Conservation (phyloP, 1,140 invertebrate genomes). For the Drosophila suzukii region DNA sequence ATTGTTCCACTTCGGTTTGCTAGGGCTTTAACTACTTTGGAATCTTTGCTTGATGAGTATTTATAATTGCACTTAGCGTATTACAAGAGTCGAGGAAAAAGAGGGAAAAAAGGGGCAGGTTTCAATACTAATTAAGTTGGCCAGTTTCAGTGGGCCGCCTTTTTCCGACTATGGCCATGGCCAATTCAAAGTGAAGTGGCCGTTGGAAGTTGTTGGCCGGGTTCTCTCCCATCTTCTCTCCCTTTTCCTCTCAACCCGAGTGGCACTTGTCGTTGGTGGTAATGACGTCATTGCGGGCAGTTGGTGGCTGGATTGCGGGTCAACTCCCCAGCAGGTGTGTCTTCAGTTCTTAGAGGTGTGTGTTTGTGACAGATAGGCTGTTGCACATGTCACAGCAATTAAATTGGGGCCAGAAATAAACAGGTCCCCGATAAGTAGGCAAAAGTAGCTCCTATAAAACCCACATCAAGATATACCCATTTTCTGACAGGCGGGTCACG, state of each 20-base stretch:
- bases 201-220: constrained; percentile 37
- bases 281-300: constrained; percentile 74
- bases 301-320: constrained; percentile 25
- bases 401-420: constrained; percentile 39
- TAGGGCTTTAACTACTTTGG: constrained; percentile 40
- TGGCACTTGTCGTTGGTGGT: constrained; percentile 66
- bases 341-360: constrained; percentile 8
- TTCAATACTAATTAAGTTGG: constrained; percentile 74
- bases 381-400: constrained; percentile 64
- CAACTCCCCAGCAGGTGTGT: constrained; percentile 29
- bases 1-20: constrained; percentile 41
- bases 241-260: constrained; percentile 27
- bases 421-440: constrained; percentile 1
- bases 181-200: constrained; percentile 59
- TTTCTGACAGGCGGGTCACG: not conserved
- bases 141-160: constrained; percentile 42
- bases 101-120: not conserved
- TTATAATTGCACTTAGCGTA: constrained; percentile 76
- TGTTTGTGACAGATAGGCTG: constrained; percentile 11
- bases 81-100: constrained; percentile 17
- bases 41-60: constrained; percentile 62
- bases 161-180: constrained; percentile 24
- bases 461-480: constrained; percentile 14
- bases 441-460: not conserved
- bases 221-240: constrained; percentile 14